These are phyloP conservation scores for Hetaerina titia DNA, from an alignment of 2,888 invertebrate species.

Conservation along the genomic window DNA sequence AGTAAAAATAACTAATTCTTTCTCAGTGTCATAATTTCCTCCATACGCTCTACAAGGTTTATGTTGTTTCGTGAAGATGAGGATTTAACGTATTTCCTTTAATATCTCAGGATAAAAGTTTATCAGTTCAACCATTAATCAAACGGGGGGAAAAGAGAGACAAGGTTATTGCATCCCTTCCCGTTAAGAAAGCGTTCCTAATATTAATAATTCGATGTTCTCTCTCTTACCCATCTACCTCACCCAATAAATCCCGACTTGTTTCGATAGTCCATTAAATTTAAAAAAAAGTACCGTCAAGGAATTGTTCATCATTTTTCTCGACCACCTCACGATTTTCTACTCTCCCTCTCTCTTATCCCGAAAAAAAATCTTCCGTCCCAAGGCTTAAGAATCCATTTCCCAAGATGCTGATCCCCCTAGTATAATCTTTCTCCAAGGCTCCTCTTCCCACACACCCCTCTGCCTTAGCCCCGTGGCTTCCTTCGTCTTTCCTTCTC, in stretches of 20 bases:
- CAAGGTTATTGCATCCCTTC: neutral
- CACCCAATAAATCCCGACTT: neutral
- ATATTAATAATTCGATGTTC: slow-evolving; percentile 5
- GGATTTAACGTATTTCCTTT: slow-evolving; percentile 22
- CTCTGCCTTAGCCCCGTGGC: neutral
- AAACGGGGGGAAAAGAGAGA: neutral
- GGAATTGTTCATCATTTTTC: slow-evolving; percentile 60
- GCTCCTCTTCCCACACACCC: neutral
- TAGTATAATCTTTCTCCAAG: slow-evolving; percentile 58
- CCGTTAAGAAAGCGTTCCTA: neutral
- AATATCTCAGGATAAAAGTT: slow-evolving; percentile 15
- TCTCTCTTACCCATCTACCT: neutral
- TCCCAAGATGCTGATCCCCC: slow-evolving; percentile 51
- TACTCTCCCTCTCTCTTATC: neutral
- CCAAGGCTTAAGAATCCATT: slow-evolving; percentile 63
- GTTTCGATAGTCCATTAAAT: slow-evolving; percentile 54
- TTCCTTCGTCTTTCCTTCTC: neutral
- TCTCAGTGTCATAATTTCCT: neutral
- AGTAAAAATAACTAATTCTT: neutral
- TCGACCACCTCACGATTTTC: slow-evolving; percentile 37
- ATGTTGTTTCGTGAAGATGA: neutral
- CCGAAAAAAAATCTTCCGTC: neutral
- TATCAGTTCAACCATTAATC: slow-evolving; percentile 26
- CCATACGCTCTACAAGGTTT: neutral
- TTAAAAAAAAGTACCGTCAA: slow-evolving; percentile 28